Conservation (phyloP, 92 coral and sea anemone species). For the Palythoa heliodiscus region DNA sequence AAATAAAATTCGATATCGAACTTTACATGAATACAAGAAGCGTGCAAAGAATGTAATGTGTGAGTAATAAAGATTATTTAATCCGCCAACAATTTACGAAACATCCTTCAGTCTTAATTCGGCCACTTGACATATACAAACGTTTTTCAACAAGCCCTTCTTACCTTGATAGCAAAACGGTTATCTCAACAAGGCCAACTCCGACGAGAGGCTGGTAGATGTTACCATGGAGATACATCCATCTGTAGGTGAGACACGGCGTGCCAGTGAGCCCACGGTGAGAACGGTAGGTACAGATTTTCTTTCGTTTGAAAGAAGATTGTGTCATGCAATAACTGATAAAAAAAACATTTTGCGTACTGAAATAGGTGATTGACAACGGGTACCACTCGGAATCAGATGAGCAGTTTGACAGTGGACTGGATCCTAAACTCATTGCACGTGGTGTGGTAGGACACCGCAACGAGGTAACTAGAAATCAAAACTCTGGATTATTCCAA, state of each 20-base stretch:
- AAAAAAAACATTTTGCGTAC: neutral
- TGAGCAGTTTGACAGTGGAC: constrained; percentile 5
- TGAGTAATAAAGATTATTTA: too few relatives aligned
- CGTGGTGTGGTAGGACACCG: neutral
- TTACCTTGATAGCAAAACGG: neutral
- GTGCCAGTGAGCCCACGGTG: constrained; percentile 28
- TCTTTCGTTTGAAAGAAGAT: neutral
- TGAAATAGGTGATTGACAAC: constrained; percentile 7
- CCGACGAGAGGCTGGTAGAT: constrained; percentile 34
- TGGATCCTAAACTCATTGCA: constrained; percentile 11
- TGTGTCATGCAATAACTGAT: neutral
- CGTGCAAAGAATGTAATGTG: neutral
- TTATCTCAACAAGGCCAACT: neutral
- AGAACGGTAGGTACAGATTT: neutral
- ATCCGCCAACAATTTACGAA: too few relatives aligned
- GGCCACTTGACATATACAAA: neutral
- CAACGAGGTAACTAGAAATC: neutral
- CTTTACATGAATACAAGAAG: too few relatives aligned
- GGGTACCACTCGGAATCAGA: constrained; percentile 32
- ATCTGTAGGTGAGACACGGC: constrained; percentile 8
- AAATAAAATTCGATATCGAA: too few relatives aligned
- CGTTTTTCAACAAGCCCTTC: neutral
- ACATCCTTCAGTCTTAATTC: neutral
- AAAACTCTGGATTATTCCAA: too few relatives aligned
- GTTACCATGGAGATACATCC: constrained; percentile 35